Conservation (phyloP, 2,888 invertebrate genomes). For the Julus scandinavius region DNA sequence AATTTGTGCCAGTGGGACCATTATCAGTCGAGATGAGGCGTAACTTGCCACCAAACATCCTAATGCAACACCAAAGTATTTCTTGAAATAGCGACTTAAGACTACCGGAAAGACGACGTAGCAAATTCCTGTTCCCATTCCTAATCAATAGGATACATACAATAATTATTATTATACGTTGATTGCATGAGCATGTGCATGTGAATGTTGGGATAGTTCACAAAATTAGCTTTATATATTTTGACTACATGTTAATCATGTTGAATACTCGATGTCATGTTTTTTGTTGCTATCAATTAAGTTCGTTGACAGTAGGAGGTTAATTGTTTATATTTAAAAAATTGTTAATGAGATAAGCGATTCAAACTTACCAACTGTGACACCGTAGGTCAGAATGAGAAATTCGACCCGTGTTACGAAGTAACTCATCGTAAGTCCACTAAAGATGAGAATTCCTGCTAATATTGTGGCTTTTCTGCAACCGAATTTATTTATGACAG, state of each 20-base stretch:
- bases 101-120: conserved; percentile 17
- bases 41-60: conserved; percentile 47
- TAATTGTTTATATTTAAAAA: too few species aligned
- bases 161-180: too few species aligned
- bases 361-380: conserved; percentile 3
- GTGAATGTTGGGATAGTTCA: too few species aligned
- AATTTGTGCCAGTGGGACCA: conserved; percentile 61
- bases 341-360: background rate
- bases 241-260: too few species aligned
- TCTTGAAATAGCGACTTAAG: conserved; percentile 52
- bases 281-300: too few species aligned
- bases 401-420: conserved; percentile 21
- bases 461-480: conserved; percentile 9
- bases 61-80: conserved; percentile 50
- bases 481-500: background rate
- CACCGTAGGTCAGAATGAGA: conserved; percentile 27
- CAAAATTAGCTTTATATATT: too few species aligned
- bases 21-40: conserved; percentile 67
- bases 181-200: too few species aligned
- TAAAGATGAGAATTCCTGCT: background rate
- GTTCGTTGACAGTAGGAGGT: too few species aligned
- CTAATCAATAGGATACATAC: background rate
- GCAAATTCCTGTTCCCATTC: background rate
- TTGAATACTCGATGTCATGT: too few species aligned
- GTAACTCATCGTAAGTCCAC: conserved; percentile 1